Conservation (phyloP, 64 coral and sea anemone genomes). For the Cladopsammia gracilis region DNA sequence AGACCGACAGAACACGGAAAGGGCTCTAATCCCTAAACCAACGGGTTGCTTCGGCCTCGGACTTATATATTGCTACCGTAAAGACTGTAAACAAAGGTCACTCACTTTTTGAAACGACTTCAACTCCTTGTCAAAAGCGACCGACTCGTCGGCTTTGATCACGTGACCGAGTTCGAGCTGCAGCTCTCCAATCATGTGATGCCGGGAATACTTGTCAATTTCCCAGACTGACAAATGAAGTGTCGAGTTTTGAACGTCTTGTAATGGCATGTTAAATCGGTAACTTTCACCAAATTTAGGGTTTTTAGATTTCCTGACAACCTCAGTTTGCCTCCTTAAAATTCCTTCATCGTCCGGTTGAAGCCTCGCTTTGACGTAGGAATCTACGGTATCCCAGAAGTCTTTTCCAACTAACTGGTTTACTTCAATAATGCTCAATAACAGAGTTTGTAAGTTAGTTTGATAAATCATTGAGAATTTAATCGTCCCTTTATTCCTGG, state of each 20-base stretch:
- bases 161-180: conserved; percentile 60
- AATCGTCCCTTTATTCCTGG: conserved; percentile 70
- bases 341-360: conserved; percentile 67
- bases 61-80: too few relatives aligned
- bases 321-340: conserved; percentile 55
- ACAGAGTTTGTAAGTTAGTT: conserved; percentile 51
- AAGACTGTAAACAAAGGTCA: background rate
- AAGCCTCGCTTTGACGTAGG: conserved; percentile 75
- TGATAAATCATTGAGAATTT: conserved; percentile 87
- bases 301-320: conserved; percentile 74
- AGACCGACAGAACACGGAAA: too few relatives aligned
- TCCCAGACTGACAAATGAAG: conserved; percentile 82
- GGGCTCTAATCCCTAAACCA: too few relatives aligned
- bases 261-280: conserved; percentile 56
- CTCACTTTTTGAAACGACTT: conserved; percentile 64
- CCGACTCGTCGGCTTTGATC: conserved; percentile 62
- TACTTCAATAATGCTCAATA: conserved; percentile 74
- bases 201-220: conserved; percentile 81
- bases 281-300: conserved; percentile 71
- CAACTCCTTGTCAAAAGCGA: conserved; percentile 61
- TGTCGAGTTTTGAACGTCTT: conserved; percentile 46
- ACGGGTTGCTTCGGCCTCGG: too few relatives aligned
- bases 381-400: conserved; percentile 95
- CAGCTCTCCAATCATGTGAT: conserved; percentile 83
- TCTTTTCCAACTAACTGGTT: conserved; percentile 85